phyloP scores from a whole-genome alignment of 2,888 invertebrate species.

The Chymomyza procnemis region DNA sequence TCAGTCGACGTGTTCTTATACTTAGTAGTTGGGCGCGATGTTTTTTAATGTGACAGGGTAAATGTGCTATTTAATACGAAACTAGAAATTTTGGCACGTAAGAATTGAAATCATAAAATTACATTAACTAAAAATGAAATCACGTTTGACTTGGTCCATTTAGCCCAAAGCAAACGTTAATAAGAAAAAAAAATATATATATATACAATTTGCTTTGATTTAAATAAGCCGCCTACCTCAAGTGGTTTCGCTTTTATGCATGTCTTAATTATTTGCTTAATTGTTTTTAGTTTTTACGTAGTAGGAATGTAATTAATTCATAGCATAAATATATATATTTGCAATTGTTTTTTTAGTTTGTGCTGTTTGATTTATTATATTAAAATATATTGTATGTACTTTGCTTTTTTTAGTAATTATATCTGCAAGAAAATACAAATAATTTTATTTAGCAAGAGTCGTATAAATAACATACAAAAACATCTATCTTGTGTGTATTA shows the following conservation, averaged over 20 bases:
- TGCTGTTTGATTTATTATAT: conserved; percentile 34
- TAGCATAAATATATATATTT: conserved; percentile 58
- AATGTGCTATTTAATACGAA: neutral
- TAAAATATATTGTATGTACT: conserved; percentile 61
- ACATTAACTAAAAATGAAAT: conserved; percentile 9
- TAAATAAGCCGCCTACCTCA: conserved; percentile 58
- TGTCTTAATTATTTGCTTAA: conserved; percentile 41
- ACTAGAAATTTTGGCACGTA: neutral
- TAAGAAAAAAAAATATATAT: conserved; percentile 1
- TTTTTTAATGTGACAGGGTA: neutral
- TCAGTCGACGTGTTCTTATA: conserved; percentile 22
- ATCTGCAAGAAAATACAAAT: conserved; percentile 77
- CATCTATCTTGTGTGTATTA: neutral
- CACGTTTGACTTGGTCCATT: neutral
- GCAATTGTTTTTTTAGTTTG: conserved; percentile 40
- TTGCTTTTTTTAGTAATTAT: conserved; percentile 70
- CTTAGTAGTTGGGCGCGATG: conserved; percentile 2
- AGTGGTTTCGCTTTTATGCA: conserved; percentile 26
- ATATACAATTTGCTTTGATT: neutral
- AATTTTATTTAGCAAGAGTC: conserved; percentile 59
- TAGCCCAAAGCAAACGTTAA: neutral
- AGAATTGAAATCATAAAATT: neutral
- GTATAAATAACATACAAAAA: conserved; percentile 4
- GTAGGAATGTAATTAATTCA: conserved; percentile 53
- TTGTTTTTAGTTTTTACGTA: conserved; percentile 46